phyloP scores from a whole-genome alignment of 92 coral and sea anemone genomes.

The Paragorgia papillata region DNA sequence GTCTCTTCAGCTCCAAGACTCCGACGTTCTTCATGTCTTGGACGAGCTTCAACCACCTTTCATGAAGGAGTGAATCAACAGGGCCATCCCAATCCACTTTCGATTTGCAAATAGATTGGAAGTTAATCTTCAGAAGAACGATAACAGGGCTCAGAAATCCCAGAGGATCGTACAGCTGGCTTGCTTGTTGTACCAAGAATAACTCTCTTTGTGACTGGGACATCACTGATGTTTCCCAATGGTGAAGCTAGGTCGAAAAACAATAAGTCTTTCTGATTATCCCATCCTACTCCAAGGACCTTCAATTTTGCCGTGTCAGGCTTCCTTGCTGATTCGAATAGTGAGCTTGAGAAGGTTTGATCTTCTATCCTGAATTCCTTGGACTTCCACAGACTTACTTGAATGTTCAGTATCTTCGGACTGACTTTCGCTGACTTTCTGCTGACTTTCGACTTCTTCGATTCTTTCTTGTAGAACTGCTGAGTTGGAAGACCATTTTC shows the following conservation, averaged over 20 bases:
- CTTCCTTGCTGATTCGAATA: slow-evolving; percentile 27
- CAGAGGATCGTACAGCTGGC: slow-evolving; percentile 56
- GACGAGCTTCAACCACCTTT: slow-evolving; percentile 43
- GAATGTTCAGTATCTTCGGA: no score
- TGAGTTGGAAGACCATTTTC: slow-evolving; percentile 51
- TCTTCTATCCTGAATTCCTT: slow-evolving; percentile 31
- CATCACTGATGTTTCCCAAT: neutral
- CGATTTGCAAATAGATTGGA: slow-evolving; percentile 49
- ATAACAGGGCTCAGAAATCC: slow-evolving; percentile 56
- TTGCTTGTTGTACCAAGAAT: slow-evolving; percentile 50
- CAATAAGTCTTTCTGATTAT: slow-evolving; percentile 28
- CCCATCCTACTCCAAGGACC: slow-evolving; percentile 46
- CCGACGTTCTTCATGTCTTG: slow-evolving; percentile 34
- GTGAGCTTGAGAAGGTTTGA: slow-evolving; percentile 39
- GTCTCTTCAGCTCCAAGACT: slow-evolving; percentile 37
- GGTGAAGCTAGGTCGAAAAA: slow-evolving; percentile 22
- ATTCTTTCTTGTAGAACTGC: slow-evolving; percentile 13
- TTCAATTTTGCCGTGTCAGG: slow-evolving; percentile 21
- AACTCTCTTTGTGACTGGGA: slow-evolving; percentile 11
- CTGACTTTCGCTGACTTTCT: no score
- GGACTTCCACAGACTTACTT: neutral
- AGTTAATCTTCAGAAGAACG: slow-evolving; percentile 51
- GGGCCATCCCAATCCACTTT: slow-evolving; percentile 55
- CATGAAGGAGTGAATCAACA: slow-evolving; percentile 25
- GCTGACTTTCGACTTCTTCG: slow-evolving; percentile 27